Conservation (phyloP, 2,797 vertebrate genomes). For the Chloroceryle inda region DNA sequence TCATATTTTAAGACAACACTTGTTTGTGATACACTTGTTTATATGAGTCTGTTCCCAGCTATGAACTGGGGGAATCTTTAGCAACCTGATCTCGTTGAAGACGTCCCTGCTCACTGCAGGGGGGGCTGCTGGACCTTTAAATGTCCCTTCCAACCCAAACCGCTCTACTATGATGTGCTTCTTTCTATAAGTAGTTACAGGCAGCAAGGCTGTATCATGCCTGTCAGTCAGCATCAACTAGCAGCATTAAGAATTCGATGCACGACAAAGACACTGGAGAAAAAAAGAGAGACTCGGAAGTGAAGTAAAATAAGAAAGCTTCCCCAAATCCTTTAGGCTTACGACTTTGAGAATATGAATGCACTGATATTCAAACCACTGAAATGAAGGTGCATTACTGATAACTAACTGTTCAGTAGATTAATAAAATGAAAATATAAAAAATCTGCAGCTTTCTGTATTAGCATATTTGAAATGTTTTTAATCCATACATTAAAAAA, state of each 20-base stretch:
- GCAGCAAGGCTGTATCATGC: neutral
- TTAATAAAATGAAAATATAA: neutral
- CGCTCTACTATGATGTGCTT: neutral
- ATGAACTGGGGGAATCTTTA: too few species aligned
- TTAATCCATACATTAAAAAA: neutral
- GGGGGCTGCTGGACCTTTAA: too few species aligned
- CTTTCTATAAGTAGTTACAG: neutral
- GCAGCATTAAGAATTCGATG: neutral
- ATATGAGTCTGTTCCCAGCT: neutral
- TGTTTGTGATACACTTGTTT: neutral
- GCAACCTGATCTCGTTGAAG: too few species aligned
- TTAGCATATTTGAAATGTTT: neutral
- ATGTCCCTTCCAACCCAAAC: too few species aligned
- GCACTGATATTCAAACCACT: neutral
- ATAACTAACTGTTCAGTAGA: neutral
- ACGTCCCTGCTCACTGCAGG: too few species aligned
- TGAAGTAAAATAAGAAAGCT: neutral
- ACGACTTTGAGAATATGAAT: neutral
- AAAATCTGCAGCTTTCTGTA: fast-evolving
- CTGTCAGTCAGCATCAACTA: neutral
- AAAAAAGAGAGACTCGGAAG: neutral
- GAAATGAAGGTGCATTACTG: neutral
- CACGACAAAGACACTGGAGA: neutral
- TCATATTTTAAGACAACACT: neutral
- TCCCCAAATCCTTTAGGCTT: neutral